A percentile compares a stretch with the other conserved stretches of the same genome.
Evolutionary conservation across 2,888 invertebrate species (phyloP).

Genomic region (Leptinotarsa peninsularis): DNA sequence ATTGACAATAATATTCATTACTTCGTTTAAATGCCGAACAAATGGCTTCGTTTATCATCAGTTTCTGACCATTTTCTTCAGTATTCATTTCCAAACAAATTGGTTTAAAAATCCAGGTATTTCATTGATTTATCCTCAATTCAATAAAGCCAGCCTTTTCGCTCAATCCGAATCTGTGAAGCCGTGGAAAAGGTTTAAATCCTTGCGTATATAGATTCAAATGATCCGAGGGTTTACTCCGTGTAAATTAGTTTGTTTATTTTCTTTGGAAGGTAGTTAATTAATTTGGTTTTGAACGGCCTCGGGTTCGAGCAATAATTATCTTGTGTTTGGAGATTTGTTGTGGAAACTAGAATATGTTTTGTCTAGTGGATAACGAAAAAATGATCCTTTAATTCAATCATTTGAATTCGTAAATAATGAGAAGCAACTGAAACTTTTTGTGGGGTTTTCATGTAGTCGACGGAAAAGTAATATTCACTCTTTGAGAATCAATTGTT

Average conservation of each 20-base stretch:
- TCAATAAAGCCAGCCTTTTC: not conserved
- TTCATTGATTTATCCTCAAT: not conserved
- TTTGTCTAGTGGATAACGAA: not conserved
- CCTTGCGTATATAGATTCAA: slow-evolving; percentile 39
- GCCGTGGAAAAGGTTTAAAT: slow-evolving; percentile 17
- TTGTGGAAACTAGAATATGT: not conserved
- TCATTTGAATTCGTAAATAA: too few species aligned
- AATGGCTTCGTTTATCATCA: too few species aligned
- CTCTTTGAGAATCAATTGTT: too few species aligned
- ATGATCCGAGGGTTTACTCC: slow-evolving; percentile 41
- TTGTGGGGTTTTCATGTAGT: too few species aligned
- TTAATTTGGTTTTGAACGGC: slow-evolving; percentile 34
- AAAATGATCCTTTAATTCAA: too few species aligned
- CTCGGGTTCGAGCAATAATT: not conserved
- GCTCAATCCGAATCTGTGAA: not conserved
- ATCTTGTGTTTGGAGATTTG: slow-evolving; percentile 11
- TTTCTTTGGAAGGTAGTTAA: slow-evolving; percentile 42
- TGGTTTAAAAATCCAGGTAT: too few species aligned
- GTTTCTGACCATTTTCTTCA: too few species aligned
- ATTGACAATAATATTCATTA: too few species aligned
- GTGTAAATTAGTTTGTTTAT: slow-evolving; percentile 46
- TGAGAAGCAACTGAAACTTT: too few species aligned
- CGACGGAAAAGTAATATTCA: too few species aligned
- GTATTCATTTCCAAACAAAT: too few species aligned
- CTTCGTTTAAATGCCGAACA: too few species aligned